Percentiles rank a stretch among this genome's conserved stretches.
These are phyloP conservation scores for Drosophila emarginata DNA, from an alignment of 2,888 invertebrate species.

Conservation along the genomic window DNA sequence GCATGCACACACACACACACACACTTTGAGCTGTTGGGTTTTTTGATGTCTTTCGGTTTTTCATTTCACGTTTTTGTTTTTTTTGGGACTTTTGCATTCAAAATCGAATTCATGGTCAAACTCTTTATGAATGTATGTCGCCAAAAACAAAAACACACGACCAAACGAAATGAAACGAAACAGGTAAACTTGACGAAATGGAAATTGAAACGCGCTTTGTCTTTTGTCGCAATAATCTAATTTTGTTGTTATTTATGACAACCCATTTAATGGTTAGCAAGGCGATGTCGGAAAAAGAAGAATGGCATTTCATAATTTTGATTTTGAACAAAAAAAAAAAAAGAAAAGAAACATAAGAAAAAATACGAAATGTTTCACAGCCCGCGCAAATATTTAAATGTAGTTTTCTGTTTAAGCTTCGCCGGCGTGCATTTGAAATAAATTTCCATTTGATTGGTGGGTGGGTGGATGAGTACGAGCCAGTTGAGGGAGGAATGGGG, in stretches of 20 bases:
- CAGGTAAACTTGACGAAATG: conserved; percentile 70
- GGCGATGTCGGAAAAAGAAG: conserved; percentile 45
- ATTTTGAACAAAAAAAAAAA: background rate
- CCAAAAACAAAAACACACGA: conserved; percentile 46
- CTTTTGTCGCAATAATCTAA: conserved; percentile 64
- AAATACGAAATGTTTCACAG: background rate
- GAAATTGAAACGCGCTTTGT: conserved; percentile 55
- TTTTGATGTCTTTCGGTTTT: conserved; percentile 49
- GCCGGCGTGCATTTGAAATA: conserved; percentile 60
- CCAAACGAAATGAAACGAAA: conserved; percentile 35
- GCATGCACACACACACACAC: background rate
- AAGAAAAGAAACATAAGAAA: conserved; percentile 1
- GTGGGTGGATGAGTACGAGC: conserved; percentile 22
- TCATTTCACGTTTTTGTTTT: conserved; percentile 49
- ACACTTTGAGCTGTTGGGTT: conserved; percentile 46
- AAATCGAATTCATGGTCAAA: conserved; percentile 76
- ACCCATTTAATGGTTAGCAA: conserved; percentile 52
- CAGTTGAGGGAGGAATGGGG: conserved; percentile 3
- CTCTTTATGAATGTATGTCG: conserved; percentile 64
- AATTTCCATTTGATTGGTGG: conserved; percentile 11
- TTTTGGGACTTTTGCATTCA: conserved; percentile 67
- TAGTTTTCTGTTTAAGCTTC: conserved; percentile 18
- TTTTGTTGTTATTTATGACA: conserved; percentile 27
- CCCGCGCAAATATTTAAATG: conserved; percentile 31
- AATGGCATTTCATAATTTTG: conserved; percentile 63